Percentiles rank a stretch among this genome's conserved stretches.
phyloP scores from a whole-genome alignment of 1,140 invertebrate species.

The Ceratoteleas bidentatus region DNA sequence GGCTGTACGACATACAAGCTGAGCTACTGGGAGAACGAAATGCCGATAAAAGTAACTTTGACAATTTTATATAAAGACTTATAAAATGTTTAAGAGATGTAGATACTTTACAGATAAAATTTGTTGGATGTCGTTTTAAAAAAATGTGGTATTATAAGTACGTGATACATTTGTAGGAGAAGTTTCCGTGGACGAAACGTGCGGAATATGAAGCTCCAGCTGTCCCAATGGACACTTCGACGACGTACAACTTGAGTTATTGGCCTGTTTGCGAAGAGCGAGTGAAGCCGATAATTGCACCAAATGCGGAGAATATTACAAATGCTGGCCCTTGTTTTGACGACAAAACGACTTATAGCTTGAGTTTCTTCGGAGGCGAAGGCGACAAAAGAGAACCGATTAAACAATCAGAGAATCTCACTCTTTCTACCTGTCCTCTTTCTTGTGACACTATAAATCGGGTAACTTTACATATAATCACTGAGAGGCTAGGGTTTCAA shows the following conservation, averaged over 20 bases:
- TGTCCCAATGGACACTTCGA: constrained; percentile 79
- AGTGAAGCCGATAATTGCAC: constrained; percentile 50
- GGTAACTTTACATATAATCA: constrained; percentile 51
- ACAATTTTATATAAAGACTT: too few relatives aligned
- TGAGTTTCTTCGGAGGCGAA: constrained; percentile 75
- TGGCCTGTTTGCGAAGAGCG: constrained; percentile 73
- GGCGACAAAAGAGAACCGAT: constrained; percentile 69
- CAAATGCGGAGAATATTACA: constrained; percentile 68
- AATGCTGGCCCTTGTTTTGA: constrained; percentile 72
- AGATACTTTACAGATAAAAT: too few relatives aligned
- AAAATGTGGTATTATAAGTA: too few relatives aligned
- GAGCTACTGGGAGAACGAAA: constrained; percentile 73
- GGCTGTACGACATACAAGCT: constrained; percentile 77
- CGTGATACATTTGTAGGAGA: too few relatives aligned
- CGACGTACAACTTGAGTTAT: constrained; percentile 83
- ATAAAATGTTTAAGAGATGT: too few relatives aligned
- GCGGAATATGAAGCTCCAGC: constrained; percentile 73
- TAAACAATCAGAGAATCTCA: constrained; percentile 60
- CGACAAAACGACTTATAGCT: constrained; percentile 76
- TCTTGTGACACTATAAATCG: constrained; percentile 73
- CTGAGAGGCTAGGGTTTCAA: not conserved
- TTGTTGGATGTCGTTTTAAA: too few relatives aligned
- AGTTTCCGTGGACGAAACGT: constrained; percentile 62
- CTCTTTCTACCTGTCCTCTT: constrained; percentile 69
- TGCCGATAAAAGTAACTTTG: constrained; percentile 42